Evolutionary conservation across 2,113 vertebrate genomes (phyloP), one percentile per base, ranked within the genome.

Genomic region (Percina caprodes): DNA sequence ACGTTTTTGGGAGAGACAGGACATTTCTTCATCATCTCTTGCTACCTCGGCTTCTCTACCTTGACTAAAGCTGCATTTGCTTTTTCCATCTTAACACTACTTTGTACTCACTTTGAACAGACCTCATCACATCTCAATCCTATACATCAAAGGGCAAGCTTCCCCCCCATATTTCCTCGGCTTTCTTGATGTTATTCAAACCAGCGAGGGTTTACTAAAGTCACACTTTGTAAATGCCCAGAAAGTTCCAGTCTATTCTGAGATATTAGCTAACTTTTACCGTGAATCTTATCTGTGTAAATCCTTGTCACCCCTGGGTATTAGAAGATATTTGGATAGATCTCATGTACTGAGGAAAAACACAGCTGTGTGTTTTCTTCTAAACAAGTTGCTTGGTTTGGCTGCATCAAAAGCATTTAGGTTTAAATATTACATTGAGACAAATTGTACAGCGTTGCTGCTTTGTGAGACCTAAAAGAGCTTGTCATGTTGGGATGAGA

Each of bases 41-140:
- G 82, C 90, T 85, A 86, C 88, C 83, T 88, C 88, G 77, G 84
- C 80, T 81, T 74, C 87, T 88, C 86, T 84, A 92, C 89, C 92
- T 90, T 92, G 92, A 94, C 93, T 90, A 93, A 95, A 94, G 90
- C 91, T 83, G 92, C 88, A 93, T 93, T 94, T 92, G 91, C 90
- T 92, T 93, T 91, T 91, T 82, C 88, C 89, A 92, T 92, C 92
- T 94, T 92, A 93, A 93, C 84, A 87, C 87, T 91, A 91, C 92
- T 92, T 93, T 92, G 85, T 89, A 86, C 90, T 93, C 89, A 86
- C 93, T 94, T 94, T 94, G 89, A 95, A 95, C 92, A 94, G 88
- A 92, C 91, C 89, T 92, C 89, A 92, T 93, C 92, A 94, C 92
- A 94, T 94, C 93, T 94, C 93, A 93, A 92, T 94, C 91, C 93